Evolutionary conservation across 2,797 vertebrate genomes (phyloP), one percentile per base, ranked within the genome.

Genomic region (Cyclura pinguis): DNA sequence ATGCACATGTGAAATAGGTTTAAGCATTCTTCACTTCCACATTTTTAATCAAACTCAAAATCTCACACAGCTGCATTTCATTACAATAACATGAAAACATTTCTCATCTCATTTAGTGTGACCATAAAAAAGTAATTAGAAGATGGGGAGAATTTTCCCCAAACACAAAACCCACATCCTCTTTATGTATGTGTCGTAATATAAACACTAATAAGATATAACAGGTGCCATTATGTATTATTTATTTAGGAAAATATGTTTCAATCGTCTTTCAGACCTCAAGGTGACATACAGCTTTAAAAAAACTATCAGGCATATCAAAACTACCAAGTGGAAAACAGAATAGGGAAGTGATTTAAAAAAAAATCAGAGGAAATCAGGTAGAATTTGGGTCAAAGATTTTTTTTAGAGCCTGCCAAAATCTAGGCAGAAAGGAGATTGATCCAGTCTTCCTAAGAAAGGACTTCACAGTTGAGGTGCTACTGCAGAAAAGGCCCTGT

Each of bases 141-240:
- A 57, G 22, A 57, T 42, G 12, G 81, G 35, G 12, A 12, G 20
- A 13, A 5, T 32, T 78, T 62, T 42, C 57, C 32, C 6, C 67
- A 83, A 88, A 38, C 35, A 83, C 18, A 67, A 42, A 50, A 16
- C 32, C 29, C 76, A 55, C 27, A 47, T 38, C 29, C 12, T 35
- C 35, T 13, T 52, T 18, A 38, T 55, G 27, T 38, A 57, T 67
- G 38, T 18, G 14, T 55, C 27, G 47, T 72, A 35, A 73, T 29
- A 82, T 22, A 57, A 74, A 24, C 38, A 88, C 32, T 87, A 78
- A 42, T 20, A 78, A 87, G 77, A 76, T 59, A 76, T 59, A 78
- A 50, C 12, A n/a, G 55, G 57, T 50, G 42, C 24, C 59, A 78
- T 35, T 85, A 55, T 85, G 20, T 57, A 57, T 57, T 35, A 10